Conservation (phyloP, 2,797 vertebrate species). For the Tragelaphus eurycerus region DNA sequence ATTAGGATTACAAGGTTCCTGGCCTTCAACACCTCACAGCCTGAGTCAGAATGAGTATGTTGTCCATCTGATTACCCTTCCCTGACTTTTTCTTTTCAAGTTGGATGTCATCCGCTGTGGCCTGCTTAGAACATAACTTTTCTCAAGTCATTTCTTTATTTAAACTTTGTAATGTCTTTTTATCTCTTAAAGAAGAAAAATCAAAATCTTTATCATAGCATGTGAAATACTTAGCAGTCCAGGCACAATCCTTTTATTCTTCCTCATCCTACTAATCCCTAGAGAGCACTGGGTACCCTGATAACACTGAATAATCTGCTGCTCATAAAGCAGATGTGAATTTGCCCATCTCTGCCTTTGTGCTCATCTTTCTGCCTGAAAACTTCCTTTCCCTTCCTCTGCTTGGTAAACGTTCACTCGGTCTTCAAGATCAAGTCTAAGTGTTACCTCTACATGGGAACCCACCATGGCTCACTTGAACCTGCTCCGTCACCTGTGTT, state of each 20-base stretch:
- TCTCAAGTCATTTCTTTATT: not conserved
- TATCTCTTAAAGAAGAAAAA: not conserved
- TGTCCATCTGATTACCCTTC: not conserved
- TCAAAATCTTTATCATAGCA: not conserved
- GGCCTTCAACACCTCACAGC: not conserved
- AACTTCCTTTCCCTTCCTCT: not conserved
- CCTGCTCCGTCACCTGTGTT: not conserved
- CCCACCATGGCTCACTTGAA: not conserved
- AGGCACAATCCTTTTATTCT: not conserved
- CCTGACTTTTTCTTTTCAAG: not conserved
- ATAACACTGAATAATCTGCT: not conserved
- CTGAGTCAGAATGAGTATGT: not conserved
- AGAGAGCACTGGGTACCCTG: not conserved
- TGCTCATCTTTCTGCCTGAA: not conserved
- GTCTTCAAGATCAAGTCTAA: not conserved
- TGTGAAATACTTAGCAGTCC: not conserved
- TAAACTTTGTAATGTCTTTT: not conserved
- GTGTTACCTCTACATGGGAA: not conserved
- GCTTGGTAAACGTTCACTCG: not conserved
- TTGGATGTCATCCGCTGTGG: not conserved
- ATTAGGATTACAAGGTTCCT: not conserved
- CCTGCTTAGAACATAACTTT: slow-evolving; percentile 4
- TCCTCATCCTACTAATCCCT: not conserved
- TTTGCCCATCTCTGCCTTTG: not conserved
- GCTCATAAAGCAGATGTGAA: not conserved